Conservation (phyloP, 2,888 invertebrate genomes). For the Nyleta sp. region DNA sequence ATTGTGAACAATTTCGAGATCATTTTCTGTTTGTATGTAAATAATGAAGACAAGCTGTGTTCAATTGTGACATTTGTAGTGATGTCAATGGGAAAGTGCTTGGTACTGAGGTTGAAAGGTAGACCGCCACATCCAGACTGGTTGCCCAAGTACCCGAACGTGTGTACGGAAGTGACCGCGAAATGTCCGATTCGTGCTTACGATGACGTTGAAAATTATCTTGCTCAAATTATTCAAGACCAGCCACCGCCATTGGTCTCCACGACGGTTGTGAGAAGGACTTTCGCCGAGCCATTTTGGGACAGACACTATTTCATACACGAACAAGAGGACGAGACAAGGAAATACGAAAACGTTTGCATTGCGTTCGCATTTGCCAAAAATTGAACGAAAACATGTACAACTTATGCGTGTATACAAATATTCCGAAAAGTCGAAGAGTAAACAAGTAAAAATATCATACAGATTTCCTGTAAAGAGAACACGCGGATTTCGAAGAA, state of each 20-base stretch:
- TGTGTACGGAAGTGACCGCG: conserved; percentile 60
- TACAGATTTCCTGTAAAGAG: too few relatives aligned
- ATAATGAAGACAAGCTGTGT: too few relatives aligned
- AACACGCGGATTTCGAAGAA: too few relatives aligned
- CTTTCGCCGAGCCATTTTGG: conserved; percentile 62
- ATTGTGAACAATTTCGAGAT: too few relatives aligned
- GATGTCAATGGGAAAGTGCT: conserved; percentile 69
- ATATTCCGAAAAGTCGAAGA: too few relatives aligned
- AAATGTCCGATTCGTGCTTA: conserved; percentile 72
- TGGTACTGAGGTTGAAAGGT: conserved; percentile 73
- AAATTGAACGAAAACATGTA: too few relatives aligned
- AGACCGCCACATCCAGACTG: conserved; percentile 74
- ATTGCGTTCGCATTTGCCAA: too few relatives aligned
- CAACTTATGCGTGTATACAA: too few relatives aligned
- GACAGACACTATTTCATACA: conserved; percentile 60
- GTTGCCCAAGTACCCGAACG: conserved; percentile 73
- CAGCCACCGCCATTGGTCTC: conserved; percentile 62
- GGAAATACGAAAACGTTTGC: conserved; percentile 69
- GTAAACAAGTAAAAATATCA: too few relatives aligned
- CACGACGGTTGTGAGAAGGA: conserved; percentile 35
- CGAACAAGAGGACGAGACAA: conserved; percentile 61
- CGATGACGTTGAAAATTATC: conserved; percentile 76
- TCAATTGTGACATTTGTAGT: too few relatives aligned
- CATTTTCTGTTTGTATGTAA: too few relatives aligned
- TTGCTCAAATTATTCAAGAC: conserved; percentile 64